Percentiles rank a stretch among this genome's conserved stretches.
phyloP scores from a whole-genome alignment of 2,888 invertebrate genomes.

The Scaptomyza cyrtandrae region DNA sequence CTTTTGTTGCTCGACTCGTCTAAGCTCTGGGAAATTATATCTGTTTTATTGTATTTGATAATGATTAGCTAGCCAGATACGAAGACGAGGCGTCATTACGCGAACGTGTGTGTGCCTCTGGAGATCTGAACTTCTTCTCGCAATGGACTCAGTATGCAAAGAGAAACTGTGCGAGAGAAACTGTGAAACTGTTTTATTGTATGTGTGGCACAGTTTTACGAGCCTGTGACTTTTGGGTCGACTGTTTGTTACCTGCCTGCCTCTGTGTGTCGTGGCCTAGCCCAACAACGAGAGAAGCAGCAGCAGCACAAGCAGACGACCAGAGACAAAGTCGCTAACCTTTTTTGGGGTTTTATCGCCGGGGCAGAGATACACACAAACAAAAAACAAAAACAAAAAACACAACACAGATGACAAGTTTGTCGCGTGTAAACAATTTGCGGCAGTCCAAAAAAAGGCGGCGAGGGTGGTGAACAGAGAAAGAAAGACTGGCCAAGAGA shows the following conservation, averaged over 20 bases:
- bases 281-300: slow-evolving; percentile 60
- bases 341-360: slow-evolving; percentile 71
- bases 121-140: slow-evolving; percentile 1
- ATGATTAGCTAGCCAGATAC: slow-evolving; percentile 72
- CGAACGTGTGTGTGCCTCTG: slow-evolving; percentile 51
- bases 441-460: slow-evolving; percentile 64
- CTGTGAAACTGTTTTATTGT: slow-evolving; percentile 18
- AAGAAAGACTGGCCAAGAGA: neutral
- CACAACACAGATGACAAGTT: slow-evolving; percentile 69
- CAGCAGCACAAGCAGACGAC: slow-evolving; percentile 8
- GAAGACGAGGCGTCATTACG: slow-evolving; percentile 59
- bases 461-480: slow-evolving; percentile 57
- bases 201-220: slow-evolving; percentile 61
- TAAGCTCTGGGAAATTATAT: slow-evolving; percentile 54
- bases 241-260: slow-evolving; percentile 49
- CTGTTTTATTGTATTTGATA: slow-evolving; percentile 76
- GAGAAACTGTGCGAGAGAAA: slow-evolving; percentile 24
- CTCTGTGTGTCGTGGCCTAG: slow-evolving; percentile 51
- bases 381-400: slow-evolving; percentile 26
- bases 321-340: slow-evolving; percentile 72
- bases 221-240: slow-evolving; percentile 60
- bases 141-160: slow-evolving; percentile 47
- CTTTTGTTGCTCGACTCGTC: slow-evolving; percentile 23
- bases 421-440: slow-evolving; percentile 77
- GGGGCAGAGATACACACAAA: slow-evolving; percentile 38